Percentiles rank a stretch among this genome's conserved stretches.
phyloP scores from a whole-genome alignment of 2,888 invertebrate genomes.

The Crepidodera aurea region DNA sequence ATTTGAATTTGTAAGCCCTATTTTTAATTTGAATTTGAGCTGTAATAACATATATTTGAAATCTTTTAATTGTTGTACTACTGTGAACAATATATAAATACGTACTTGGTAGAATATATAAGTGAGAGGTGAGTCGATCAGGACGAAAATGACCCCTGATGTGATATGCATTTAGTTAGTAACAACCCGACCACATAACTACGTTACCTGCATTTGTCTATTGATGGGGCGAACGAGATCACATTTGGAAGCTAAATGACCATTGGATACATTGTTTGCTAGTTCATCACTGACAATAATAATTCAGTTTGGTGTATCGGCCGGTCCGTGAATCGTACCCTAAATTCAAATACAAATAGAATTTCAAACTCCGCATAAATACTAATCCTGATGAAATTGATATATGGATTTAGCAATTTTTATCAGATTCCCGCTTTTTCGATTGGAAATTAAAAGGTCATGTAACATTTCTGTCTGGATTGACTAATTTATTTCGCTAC shows the following conservation, averaged over 20 bases:
- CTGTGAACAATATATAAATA: background rate
- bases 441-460: background rate
- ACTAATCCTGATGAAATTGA: slow-evolving; percentile 12
- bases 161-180: slow-evolving; percentile 30
- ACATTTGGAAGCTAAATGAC: slow-evolving; percentile 36
- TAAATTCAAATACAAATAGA: slow-evolving; percentile 26
- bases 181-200: slow-evolving; percentile 32
- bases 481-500: too few species aligned
- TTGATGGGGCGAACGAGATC: slow-evolving; percentile 36
- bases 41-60: too few species aligned
- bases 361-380: slow-evolving; percentile 19
- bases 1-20: too few species aligned
- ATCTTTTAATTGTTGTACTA: too few species aligned
- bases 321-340: slow-evolving; percentile 1
- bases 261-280: slow-evolving; percentile 35
- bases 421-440: background rate
- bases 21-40: too few species aligned
- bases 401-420: slow-evolving; percentile 8
- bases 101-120: too few species aligned
- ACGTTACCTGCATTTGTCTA: slow-evolving; percentile 36
- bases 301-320: slow-evolving; percentile 26
- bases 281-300: slow-evolving; percentile 36
- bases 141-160: slow-evolving; percentile 4
- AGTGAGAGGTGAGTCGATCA: background rate
- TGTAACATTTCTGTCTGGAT: too few species aligned